These are phyloP conservation scores for Eristalis tenax DNA, from an alignment of 2,888 invertebrate species.

Conservation along the genomic window DNA sequence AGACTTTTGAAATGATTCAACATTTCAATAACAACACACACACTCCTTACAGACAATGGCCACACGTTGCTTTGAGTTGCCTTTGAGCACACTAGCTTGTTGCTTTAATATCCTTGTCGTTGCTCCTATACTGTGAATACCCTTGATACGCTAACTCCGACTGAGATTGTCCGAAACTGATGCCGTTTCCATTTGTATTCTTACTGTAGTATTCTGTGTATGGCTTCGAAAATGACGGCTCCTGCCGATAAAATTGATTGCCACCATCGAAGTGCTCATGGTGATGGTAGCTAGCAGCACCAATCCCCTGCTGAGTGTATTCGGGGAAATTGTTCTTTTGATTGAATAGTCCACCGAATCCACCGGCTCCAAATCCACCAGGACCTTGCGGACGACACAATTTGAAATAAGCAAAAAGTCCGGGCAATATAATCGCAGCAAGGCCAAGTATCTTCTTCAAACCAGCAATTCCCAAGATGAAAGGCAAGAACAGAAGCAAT, in stretches of 20 bases:
- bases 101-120: slow-evolving; percentile 81
- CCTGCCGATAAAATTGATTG: slow-evolving; percentile 77
- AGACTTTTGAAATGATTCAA: no score
- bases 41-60: slow-evolving; percentile 53
- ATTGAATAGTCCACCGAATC: slow-evolving; percentile 78
- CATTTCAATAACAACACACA: slow-evolving; percentile 4
- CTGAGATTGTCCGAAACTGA: slow-evolving; percentile 85
- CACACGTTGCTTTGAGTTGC: slow-evolving; percentile 15
- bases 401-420: slow-evolving; percentile 92
- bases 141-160: slow-evolving; percentile 89
- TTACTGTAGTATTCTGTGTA: slow-evolving; percentile 81
- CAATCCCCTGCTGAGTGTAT: slow-evolving; percentile 89
- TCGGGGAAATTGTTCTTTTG: slow-evolving; percentile 82
- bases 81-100: slow-evolving; percentile 19
- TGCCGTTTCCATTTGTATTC: slow-evolving; percentile 80
- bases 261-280: slow-evolving; percentile 79
- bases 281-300: slow-evolving; percentile 84
- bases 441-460: slow-evolving; percentile 92
- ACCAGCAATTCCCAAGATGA: slow-evolving; percentile 91
- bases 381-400: slow-evolving; percentile 89
- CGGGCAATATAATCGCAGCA: slow-evolving; percentile 89
- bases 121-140: slow-evolving; percentile 85
- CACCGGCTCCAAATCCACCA: slow-evolving; percentile 80
- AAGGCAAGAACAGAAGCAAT: slow-evolving; percentile 89
- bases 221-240: slow-evolving; percentile 79